phyloP scores from a whole-genome alignment of 2,797 vertebrate genomes.

The Cossypha heuglini region DNA sequence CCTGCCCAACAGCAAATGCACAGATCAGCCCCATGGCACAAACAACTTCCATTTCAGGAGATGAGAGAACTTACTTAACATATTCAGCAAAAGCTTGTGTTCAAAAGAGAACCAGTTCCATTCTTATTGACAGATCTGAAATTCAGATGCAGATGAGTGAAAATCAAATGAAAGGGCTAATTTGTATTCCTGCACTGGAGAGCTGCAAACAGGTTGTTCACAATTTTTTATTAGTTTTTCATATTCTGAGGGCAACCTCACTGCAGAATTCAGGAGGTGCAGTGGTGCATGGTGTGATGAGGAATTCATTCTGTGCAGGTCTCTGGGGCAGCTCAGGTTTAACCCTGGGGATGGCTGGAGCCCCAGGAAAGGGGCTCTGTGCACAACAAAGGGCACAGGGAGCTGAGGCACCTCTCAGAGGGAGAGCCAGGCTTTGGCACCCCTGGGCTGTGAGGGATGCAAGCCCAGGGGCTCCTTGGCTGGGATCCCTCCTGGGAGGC shows the following conservation, averaged over 20 bases:
- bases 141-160: background rate
- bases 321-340: background rate
- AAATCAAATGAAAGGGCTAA: background rate
- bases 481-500: background rate
- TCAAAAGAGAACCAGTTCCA: background rate
- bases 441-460: background rate
- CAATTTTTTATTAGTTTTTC: background rate
- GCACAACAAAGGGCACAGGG: background rate
- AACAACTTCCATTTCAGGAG: background rate
- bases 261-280: background rate
- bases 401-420: background rate
- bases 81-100: background rate
- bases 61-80: background rate
- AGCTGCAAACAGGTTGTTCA: background rate
- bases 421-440: fast-evolving
- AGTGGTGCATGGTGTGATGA: background rate
- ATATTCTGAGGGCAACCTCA: background rate
- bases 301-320: background rate
- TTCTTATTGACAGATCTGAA: background rate
- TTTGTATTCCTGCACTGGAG: background rate
- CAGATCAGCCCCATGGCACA: background rate
- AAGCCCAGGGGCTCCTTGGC: background rate
- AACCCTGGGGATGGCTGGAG: background rate
- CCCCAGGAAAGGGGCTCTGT: background rate
- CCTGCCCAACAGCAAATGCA: background rate